Evolutionary conservation across 2,797 vertebrate species (phyloP).

Genomic region (Artibeus lituratus): DNA sequence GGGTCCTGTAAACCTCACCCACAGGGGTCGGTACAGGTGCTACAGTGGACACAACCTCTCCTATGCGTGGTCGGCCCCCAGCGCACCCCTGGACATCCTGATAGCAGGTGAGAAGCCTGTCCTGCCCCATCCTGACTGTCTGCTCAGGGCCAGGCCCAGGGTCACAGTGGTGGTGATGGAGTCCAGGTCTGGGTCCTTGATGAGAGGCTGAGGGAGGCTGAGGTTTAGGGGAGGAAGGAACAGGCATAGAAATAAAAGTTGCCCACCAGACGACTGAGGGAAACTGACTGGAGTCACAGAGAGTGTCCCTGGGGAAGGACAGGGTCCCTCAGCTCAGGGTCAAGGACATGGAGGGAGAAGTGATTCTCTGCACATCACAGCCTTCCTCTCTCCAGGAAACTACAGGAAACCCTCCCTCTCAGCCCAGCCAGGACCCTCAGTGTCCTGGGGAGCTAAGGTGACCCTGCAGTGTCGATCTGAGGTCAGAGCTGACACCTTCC

Average conservation of each 20-base stretch:
- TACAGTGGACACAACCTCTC: neutral
- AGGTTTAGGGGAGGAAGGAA: no score
- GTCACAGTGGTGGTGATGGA: neutral
- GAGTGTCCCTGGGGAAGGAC: neutral
- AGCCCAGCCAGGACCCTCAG: neutral
- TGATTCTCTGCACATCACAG: accelerated
- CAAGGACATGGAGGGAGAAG: accelerated
- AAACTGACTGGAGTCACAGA: neutral
- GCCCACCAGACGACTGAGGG: neutral
- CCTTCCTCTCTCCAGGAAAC: neutral
- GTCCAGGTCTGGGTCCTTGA: no score
- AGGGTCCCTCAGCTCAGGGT: neutral
- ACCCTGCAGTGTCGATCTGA: neutral
- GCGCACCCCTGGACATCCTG: neutral
- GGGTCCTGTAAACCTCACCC: no score
- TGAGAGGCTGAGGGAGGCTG: no score
- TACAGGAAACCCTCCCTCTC: neutral
- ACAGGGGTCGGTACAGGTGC: neutral
- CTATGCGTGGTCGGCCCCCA: neutral
- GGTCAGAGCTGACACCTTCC: neutral
- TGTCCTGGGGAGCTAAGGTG: accelerated
- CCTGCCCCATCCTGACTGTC: neutral
- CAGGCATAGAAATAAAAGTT: no score
- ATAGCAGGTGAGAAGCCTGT: neutral
- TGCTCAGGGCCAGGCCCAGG: accelerated